Percentiles rank a stretch among this genome's conserved stretches.
These are phyloP conservation scores for Polydrusus cervinus DNA, from an alignment of 2,888 invertebrate species.

Conservation along the genomic window DNA sequence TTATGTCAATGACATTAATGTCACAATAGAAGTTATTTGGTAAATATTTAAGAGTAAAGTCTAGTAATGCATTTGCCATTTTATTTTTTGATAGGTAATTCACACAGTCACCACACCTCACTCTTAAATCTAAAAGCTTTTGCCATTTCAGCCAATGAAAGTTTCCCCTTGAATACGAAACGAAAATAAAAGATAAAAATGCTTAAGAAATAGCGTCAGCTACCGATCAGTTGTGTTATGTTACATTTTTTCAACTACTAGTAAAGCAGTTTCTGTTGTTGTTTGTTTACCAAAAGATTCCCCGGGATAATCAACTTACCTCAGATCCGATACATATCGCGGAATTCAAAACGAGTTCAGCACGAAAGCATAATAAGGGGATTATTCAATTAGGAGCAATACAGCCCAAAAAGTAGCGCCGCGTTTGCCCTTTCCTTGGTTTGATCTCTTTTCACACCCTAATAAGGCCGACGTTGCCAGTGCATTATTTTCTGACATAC, in stretches of 20 bases:
- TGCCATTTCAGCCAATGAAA: no score
- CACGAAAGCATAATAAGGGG: constrained; percentile 4
- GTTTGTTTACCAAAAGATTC: neutral
- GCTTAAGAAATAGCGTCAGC: no score
- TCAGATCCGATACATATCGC: neutral
- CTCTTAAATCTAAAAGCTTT: no score
- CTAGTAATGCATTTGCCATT: no score
- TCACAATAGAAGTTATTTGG: no score
- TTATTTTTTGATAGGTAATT: no score
- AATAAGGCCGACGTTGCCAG: constrained; percentile 22
- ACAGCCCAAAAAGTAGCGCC: constrained; percentile 29
- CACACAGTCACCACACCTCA: no score
- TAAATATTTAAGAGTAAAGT: no score
- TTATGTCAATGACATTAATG: no score
- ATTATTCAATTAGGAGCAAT: constrained; percentile 53
- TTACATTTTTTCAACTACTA: no score
- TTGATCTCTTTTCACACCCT: constrained; percentile 20
- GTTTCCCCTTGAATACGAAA: no score
- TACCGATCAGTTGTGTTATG: neutral
- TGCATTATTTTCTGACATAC: neutral
- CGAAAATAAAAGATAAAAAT: no score
- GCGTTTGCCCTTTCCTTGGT: constrained; percentile 28
- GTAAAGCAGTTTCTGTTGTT: neutral
- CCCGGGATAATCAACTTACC: constrained; percentile 7
- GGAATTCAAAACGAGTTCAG: constrained; percentile 1